Conservation (phyloP, 2,797 vertebrate genomes). For the Tolypeutes matacus region DNA sequence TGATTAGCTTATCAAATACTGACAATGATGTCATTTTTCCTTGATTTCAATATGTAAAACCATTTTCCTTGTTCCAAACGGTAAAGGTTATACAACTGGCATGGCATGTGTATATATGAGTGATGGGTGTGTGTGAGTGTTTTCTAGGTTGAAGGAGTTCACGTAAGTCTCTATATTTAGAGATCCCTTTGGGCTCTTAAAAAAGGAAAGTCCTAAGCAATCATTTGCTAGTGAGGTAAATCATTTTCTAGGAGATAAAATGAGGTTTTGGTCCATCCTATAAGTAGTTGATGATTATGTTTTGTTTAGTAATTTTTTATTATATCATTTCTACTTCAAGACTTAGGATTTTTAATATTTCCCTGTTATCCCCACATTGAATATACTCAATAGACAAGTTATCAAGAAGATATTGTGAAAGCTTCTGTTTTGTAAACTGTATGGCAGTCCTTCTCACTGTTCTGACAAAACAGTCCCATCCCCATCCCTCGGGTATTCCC, state of each 20-base stretch:
- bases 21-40: constrained; percentile 33
- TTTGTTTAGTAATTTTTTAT: neutral
- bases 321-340: neutral
- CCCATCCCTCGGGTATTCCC: neutral
- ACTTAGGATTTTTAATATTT: constrained; percentile 11
- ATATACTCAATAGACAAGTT: neutral
- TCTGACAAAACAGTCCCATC: neutral
- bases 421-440: constrained; percentile 1
- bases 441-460: neutral
- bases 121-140: neutral
- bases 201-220: neutral
- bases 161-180: neutral
- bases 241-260: constrained; percentile 13
- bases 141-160: constrained; percentile 42
- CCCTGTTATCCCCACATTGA: neutral
- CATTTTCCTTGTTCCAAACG: neutral
- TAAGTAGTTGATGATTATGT: neutral
- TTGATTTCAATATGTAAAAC: constrained; percentile 3
- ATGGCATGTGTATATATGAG: neutral
- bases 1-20: constrained; percentile 32
- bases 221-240: constrained; percentile 26
- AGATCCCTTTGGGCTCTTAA: neutral
- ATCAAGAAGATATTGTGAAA: neutral
- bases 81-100: neutral
- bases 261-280: neutral